These are phyloP conservation scores for Solenopsis fugax DNA, from an alignment of 1,140 invertebrate species.

Conservation along the genomic window DNA sequence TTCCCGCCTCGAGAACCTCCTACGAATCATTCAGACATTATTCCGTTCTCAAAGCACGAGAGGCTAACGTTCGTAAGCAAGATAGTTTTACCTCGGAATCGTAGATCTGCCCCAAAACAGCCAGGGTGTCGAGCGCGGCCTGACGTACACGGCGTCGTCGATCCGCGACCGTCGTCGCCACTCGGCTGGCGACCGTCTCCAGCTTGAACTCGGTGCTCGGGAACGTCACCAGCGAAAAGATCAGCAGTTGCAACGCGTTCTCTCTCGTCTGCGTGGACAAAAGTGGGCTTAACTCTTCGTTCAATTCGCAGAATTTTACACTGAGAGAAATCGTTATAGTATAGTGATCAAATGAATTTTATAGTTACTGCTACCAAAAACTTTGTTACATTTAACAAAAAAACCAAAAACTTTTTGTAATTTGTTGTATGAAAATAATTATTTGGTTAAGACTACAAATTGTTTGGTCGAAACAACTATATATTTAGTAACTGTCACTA, in stretches of 20 bases:
- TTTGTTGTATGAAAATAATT: too few species aligned
- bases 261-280: constrained; percentile 88
- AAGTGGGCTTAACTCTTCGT: not conserved
- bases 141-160: constrained; percentile 91
- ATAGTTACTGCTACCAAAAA: too few species aligned
- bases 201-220: constrained; percentile 94
- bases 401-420: too few species aligned
- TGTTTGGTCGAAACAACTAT: too few species aligned
- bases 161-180: constrained; percentile 89
- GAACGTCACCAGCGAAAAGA: constrained; percentile 92
- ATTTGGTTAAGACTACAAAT: too few species aligned
- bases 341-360: too few species aligned
- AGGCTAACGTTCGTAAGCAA: not conserved
- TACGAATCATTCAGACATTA: constrained; percentile 52
- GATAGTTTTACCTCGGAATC: constrained; percentile 83
- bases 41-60: not conserved
- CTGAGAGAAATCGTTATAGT: too few species aligned
- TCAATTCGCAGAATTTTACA: too few species aligned
- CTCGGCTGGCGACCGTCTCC: constrained; percentile 87
- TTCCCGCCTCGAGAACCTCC: constrained; percentile 86
- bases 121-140: constrained; percentile 93
- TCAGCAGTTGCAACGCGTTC: constrained; percentile 92
- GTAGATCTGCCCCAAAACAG: constrained; percentile 92
- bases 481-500: too few species aligned
- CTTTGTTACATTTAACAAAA: too few species aligned